Percentiles rank a stretch among this genome's conserved stretches.
Evolutionary conservation across 1,140 invertebrate species (phyloP).

Genomic region (Sitobion miscanthi): DNA sequence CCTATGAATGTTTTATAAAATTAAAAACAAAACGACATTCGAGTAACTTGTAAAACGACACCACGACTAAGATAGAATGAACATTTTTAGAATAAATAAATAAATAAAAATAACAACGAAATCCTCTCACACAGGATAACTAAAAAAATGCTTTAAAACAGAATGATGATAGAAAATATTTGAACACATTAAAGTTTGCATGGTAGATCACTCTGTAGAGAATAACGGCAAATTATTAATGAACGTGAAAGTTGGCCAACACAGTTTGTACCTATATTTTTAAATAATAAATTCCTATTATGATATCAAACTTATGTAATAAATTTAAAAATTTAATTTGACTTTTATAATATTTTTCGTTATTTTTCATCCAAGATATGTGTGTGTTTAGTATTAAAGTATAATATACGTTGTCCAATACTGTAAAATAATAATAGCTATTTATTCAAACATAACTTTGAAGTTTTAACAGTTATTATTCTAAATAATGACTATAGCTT

Average conservation of each 20-base stretch:
- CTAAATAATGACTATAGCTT: not conserved
- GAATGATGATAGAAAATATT: not conserved
- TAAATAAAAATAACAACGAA: not conserved
- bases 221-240: not conserved
- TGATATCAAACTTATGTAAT: not conserved
- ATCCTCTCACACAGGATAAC: not conserved
- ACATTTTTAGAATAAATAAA: not conserved
- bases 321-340: conserved; percentile 13
- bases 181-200: not conserved
- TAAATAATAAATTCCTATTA: not conserved
- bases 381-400: not conserved
- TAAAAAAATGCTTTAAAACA: not conserved
- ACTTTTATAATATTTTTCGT: conserved; percentile 10
- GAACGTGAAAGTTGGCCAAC: not conserved
- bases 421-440: not conserved
- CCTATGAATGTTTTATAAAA: not conserved
- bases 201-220: not conserved
- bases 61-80: not conserved
- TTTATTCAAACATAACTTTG: not conserved
- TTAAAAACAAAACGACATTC: not conserved
- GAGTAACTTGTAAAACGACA: not conserved
- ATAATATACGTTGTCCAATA: not conserved
- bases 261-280: not conserved
- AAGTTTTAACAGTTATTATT: not conserved
- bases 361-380: not conserved